phyloP scores from a whole-genome alignment of 2,113 vertebrate species.

The Dasyprocta punctata region DNA sequence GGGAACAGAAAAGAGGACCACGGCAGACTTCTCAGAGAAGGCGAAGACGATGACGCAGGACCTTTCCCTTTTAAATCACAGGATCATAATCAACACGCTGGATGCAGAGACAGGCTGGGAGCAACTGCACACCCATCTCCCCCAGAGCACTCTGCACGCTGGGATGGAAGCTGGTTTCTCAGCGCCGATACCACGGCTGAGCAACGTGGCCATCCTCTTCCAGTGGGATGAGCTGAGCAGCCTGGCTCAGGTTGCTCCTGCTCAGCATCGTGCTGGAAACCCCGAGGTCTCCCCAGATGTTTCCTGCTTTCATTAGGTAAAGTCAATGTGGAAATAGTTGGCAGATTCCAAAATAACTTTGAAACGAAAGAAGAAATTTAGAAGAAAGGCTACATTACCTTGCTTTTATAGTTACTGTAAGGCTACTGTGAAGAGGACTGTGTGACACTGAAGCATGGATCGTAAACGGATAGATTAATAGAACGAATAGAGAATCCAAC shows the following conservation, averaged over 20 bases:
- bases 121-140: not conserved
- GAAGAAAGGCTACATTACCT: not conserved
- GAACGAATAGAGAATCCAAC: not conserved
- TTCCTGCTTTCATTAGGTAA: not conserved
- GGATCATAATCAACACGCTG: not conserved
- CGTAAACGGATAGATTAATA: not conserved
- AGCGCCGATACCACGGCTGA: not conserved
- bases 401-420: not conserved
- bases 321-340: not conserved
- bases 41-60: not conserved
- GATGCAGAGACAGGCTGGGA: not conserved
- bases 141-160: not conserved
- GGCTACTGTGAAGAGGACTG: not conserved
- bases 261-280: not conserved
- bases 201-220: not conserved
- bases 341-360: not conserved
- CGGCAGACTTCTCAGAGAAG: not conserved
- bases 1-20: not conserved
- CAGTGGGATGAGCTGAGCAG: not conserved
- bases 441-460: not conserved
- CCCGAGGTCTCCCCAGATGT: not conserved
- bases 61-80: not conserved
- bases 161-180: not conserved
- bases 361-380: not conserved
- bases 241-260: not conserved